Evolutionary conservation across 2,113 vertebrate species (phyloP).

Genomic region (Paradoxurus hermaphroditus): DNA sequence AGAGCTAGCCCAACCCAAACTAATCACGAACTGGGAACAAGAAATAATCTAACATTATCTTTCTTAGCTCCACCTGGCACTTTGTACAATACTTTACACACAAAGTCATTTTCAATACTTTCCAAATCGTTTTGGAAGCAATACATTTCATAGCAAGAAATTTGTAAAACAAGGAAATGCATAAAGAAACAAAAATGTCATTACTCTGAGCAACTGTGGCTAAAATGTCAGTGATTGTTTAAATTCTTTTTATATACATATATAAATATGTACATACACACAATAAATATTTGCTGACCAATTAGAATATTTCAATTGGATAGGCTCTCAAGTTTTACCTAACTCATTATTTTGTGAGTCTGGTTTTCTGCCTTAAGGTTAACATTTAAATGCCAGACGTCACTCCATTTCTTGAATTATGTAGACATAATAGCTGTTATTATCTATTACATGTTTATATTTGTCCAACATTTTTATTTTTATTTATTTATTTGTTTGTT

Average conservation of each 20-base stretch:
- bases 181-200: not conserved
- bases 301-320: not conserved
- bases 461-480: not conserved
- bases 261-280: not conserved
- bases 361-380: not conserved
- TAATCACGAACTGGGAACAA: not conserved
- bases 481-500: not conserved
- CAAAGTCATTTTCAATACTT: not conserved
- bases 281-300: not conserved
- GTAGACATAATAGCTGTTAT: not conserved
- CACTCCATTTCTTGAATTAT: not conserved
- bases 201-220: not conserved
- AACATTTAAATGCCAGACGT: not conserved
- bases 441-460: slow-evolving; percentile 2
- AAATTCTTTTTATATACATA: not conserved
- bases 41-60: not conserved
- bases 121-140: not conserved
- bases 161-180: not conserved
- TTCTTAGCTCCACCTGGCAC: not conserved
- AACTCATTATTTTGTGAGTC: not conserved
- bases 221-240: not conserved
- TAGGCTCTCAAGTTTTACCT: not conserved
- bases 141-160: not conserved
- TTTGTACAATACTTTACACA: not conserved
- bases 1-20: not conserved